Evolutionary conservation across 1,140 invertebrate genomes (phyloP).

Genomic region (Aphaenogaster ashmeadi): DNA sequence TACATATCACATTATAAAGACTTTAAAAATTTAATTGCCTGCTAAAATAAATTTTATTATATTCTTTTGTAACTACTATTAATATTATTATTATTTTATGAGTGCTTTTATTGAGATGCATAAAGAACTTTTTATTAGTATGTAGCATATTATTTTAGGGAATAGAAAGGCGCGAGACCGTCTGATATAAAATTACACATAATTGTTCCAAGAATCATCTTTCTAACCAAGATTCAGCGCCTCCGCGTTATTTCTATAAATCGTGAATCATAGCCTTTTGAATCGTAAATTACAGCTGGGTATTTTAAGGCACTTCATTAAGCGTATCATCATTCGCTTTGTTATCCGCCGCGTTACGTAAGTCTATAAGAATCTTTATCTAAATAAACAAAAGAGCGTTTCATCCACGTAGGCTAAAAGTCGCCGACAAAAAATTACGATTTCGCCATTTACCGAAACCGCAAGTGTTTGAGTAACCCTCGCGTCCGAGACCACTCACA

Average conservation of each 20-base stretch:
- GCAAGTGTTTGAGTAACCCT: constrained; percentile 14
- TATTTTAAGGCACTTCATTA: constrained; percentile 31
- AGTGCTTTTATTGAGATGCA: background rate
- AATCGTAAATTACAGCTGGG: constrained; percentile 25
- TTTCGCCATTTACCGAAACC: constrained; percentile 43
- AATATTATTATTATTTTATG: background rate
- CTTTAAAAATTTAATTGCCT: background rate
- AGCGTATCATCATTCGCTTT: constrained; percentile 18
- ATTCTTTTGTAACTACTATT: background rate
- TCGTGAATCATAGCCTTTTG: constrained; percentile 20
- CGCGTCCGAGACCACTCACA: background rate
- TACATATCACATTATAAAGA: background rate
- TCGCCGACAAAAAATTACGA: background rate
- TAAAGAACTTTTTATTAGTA: background rate
- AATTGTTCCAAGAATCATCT: constrained; percentile 24
- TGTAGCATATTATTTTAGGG: background rate
- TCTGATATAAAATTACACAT: background rate
- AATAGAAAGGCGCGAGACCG: background rate
- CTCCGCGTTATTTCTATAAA: constrained; percentile 15
- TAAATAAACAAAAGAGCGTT: constrained; percentile 37
- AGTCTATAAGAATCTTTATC: background rate
- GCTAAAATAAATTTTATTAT: background rate
- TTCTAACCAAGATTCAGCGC: background rate
- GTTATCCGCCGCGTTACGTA: constrained; percentile 34
- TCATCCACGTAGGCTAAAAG: background rate